Base-by-base conservation (phyloP, 1,140 invertebrate species). In the Platyscapa corneri region DNA sequence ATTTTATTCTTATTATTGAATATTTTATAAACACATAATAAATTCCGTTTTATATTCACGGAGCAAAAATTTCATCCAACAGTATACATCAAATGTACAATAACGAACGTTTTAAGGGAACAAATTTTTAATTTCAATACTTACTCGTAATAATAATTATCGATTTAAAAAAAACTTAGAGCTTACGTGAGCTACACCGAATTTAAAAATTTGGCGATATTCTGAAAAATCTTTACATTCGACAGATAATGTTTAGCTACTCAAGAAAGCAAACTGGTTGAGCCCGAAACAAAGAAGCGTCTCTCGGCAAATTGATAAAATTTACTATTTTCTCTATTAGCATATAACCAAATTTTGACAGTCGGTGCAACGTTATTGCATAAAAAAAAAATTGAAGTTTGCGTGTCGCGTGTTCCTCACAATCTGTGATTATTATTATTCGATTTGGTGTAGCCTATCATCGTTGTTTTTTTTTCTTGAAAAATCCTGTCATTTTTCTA, bases 401-500 rank as follows among this genome's bases (percentile, higher is more conserved):
- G 86, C 67, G 86, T 67, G 78, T 86, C 56, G 39, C 78, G 82
- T 86, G 82, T 64, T 74, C 67, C 79, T 79, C 18, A 81, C 82
- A 86, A 84, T 86, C 86, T 77, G 86, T 86, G 85, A 86, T 81
- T 80, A 86, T 83, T 83, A 86, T 86, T 86, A 83, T 83, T 83
- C 64, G 49, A 80, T 83, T 84, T 81, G 56, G 37, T 86, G 77
- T 80, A 84, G 49, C 82, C 78, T 88, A 86, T 85, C 79, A 39
- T 85, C 49, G 56, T 78, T 82, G 16, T 56, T 86, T 80, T 83
- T 85, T 86, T 82, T 56, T 83, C 56, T 18, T 84, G 32, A 65
- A 86, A 79, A 86, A 81, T 86, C 67, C 42, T 81, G 70, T 87
- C 82, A 72, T 84, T 77, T 60, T 42, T 65, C 74, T 76, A 60